Percentiles rank a stretch among this genome's conserved stretches.
Conservation (phyloP, 2,797 vertebrate species). For the Siniperca obscura region DNA sequence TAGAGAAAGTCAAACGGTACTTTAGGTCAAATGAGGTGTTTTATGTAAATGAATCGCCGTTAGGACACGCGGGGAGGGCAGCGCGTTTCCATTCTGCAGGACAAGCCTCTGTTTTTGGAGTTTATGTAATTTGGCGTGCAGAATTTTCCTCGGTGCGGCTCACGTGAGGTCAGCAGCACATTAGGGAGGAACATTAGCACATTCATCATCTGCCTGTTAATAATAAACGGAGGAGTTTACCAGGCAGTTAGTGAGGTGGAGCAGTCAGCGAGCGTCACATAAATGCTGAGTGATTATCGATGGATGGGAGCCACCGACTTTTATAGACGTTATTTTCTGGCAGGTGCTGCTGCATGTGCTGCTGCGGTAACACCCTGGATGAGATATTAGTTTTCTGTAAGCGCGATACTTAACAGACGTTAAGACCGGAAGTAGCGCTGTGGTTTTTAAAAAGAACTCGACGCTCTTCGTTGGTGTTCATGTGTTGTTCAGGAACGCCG, state of each 20-base stretch:
- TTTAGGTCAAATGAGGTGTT: conserved; percentile 10
- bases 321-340: conserved; percentile 27
- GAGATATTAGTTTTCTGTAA: neutral
- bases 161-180: neutral
- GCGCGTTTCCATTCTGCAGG: neutral
- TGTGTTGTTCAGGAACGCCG: neutral
- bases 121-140: neutral
- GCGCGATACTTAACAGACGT: neutral
- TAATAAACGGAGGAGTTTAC: conserved; percentile 26
- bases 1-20: neutral
- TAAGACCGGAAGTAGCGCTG: neutral
- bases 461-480: neutral
- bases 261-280: conserved; percentile 16
- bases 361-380: neutral
- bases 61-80: neutral
- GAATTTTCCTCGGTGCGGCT: neutral
- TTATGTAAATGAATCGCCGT: neutral
- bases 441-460: no score
- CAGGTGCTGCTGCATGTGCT: neutral
- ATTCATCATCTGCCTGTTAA: conserved; percentile 47
- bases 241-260: conserved; percentile 43
- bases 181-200: conserved; percentile 35
- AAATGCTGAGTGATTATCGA: conserved; percentile 18
- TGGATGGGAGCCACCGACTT: conserved; percentile 49
- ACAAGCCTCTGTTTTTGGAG: neutral